Percentiles rank a stretch among this genome's conserved stretches.
Evolutionary conservation across 1,140 invertebrate species (phyloP).

Genomic region (Cepaea nemoralis): DNA sequence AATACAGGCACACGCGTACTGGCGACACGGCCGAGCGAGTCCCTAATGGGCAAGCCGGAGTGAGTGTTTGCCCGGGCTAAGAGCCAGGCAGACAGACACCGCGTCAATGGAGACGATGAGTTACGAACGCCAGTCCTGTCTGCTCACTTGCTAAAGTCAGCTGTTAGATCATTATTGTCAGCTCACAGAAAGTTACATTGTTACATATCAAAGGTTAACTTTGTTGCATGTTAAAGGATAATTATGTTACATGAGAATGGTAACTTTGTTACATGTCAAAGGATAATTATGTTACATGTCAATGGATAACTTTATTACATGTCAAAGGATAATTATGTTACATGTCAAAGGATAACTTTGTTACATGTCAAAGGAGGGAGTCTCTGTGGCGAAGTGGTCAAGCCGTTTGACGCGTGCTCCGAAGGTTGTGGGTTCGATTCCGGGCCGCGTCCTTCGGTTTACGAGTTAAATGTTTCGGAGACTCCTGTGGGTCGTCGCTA

Average conservation of each 20-base stretch:
- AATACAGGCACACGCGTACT: neutral
- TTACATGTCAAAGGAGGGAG: neutral
- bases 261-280: too few relatives aligned
- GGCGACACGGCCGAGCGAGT: constrained; percentile 1
- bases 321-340: neutral
- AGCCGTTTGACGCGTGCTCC: too few relatives aligned
- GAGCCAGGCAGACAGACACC: neutral
- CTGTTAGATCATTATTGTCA: neutral
- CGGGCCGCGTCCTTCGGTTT: too few relatives aligned
- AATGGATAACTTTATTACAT: too few relatives aligned
- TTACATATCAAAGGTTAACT: neutral
- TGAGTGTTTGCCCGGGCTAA: neutral
- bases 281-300: too few relatives aligned
- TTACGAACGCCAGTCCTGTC: neutral
- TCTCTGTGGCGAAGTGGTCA: too few relatives aligned
- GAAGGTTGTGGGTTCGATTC: too few relatives aligned
- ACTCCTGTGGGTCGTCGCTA: too few relatives aligned
- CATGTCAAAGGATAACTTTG: neutral
- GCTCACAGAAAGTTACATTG: neutral
- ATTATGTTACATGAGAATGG: too few relatives aligned
- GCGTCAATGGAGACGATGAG: neutral
- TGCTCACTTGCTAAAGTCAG: constrained; percentile 13
- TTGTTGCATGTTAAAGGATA: neutral
- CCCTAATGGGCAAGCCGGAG: constrained; percentile 1
- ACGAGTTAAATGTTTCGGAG: too few relatives aligned